These are phyloP conservation scores for Speoplatyrhinus poulsoni DNA, from an alignment of 2,113 vertebrate genomes.

Conservation along the genomic window DNA sequence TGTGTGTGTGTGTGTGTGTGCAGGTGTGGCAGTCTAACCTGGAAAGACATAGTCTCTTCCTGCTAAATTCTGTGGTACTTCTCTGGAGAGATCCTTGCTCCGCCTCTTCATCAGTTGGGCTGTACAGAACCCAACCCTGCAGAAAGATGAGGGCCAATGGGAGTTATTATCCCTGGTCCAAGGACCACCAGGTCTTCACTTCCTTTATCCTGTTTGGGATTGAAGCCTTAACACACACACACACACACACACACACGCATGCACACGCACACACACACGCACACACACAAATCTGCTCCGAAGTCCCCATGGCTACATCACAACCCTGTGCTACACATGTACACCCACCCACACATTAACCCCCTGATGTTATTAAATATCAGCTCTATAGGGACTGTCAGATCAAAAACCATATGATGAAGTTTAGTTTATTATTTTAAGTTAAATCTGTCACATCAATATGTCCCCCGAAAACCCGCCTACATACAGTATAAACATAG, in stretches of 20 bases:
- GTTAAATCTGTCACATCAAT: slow-evolving; percentile 23
- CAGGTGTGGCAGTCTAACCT: slow-evolving; percentile 38
- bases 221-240: slow-evolving; percentile 57
- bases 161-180: slow-evolving; percentile 60
- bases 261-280: slow-evolving; percentile 1
- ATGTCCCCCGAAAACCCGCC: too few species aligned
- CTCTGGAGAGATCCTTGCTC: slow-evolving; percentile 11
- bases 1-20: slow-evolving; percentile 16
- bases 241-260: not conserved
- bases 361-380: too few species aligned
- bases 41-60: slow-evolving; percentile 25
- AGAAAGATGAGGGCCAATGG: slow-evolving; percentile 39
- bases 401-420: slow-evolving; percentile 67
- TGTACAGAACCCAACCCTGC: slow-evolving; percentile 43
- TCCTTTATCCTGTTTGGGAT: slow-evolving; percentile 73
- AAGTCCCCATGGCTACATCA: slow-evolving; percentile 68
- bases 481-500: not conserved
- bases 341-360: slow-evolving; percentile 49
- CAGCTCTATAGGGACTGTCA: slow-evolving; percentile 35
- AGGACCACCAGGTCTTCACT: slow-evolving; percentile 60
- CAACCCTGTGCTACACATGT: slow-evolving; percentile 44
- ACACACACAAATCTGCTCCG: slow-evolving; percentile 53
- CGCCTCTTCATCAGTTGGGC: slow-evolving; percentile 24
- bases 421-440: slow-evolving; percentile 27
- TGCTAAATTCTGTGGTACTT: too few species aligned